phyloP scores from a whole-genome alignment of 37 sponge, comb jelly and placozoan genomes.

The Ephydatia muelleri region DNA sequence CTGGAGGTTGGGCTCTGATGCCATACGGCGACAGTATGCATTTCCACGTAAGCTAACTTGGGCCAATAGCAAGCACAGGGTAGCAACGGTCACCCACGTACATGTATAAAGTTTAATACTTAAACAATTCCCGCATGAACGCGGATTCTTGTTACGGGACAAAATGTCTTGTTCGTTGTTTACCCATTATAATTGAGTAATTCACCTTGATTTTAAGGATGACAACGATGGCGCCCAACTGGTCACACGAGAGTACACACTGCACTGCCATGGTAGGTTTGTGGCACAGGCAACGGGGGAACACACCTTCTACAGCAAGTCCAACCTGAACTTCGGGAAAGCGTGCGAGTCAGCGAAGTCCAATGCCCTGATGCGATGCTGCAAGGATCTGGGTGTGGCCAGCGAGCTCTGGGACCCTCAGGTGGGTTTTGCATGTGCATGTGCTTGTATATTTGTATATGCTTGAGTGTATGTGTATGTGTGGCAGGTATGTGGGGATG shows the following conservation, averaged over 20 bases:
- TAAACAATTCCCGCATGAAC: too few relatives aligned
- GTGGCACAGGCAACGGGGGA: conserved; percentile 84
- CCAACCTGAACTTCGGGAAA: conserved; percentile 73
- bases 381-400: conserved; percentile 92
- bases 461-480: conserved; percentile 19
- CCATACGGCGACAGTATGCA: conserved; percentile 75
- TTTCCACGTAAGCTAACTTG: conserved; percentile 49
- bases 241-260: conserved; percentile 83
- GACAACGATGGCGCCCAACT: conserved; percentile 78
- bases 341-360: conserved; percentile 90
- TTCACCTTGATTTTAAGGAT: conserved; percentile 33
- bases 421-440: conserved; percentile 39
- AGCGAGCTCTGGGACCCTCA: conserved; percentile 90
- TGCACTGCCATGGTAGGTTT: conserved; percentile 80
- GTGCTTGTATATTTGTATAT: conserved; percentile 18
- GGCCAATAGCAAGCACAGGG: too few relatives aligned
- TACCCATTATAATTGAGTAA: too few relatives aligned
- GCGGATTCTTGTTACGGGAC: background rate
- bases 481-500: conserved; percentile 16
- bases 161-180: too few relatives aligned
- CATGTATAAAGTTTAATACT: too few relatives aligned
- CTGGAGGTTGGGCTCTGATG: conserved; percentile 94
- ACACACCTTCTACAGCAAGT: conserved; percentile 75
- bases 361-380: conserved; percentile 88
- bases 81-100: too few relatives aligned